These are phyloP conservation scores for Heteropelma amictum DNA, from an alignment of 2,888 invertebrate species.

Conservation along the genomic window DNA sequence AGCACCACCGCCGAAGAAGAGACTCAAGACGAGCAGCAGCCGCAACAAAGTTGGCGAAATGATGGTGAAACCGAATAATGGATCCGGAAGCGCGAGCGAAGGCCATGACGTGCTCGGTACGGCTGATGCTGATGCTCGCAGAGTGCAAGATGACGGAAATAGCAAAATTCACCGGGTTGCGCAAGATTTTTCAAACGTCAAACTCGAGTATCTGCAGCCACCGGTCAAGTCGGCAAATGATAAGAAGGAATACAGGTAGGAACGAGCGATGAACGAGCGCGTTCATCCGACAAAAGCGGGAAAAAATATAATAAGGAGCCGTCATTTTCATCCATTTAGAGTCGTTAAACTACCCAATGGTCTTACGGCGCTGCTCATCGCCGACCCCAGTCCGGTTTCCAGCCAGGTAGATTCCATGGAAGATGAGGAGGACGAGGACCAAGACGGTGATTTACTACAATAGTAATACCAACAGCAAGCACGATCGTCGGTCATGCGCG, in stretches of 20 bases:
- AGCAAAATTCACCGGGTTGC: not conserved
- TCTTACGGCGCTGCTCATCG: conserved; percentile 85
- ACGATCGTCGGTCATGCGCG: not conserved
- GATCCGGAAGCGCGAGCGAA: conserved; percentile 33
- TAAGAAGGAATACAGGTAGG: conserved; percentile 87
- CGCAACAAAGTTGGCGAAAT: no score
- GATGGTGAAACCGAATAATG: conserved; percentile 39
- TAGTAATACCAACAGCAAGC: not conserved
- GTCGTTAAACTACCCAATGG: conserved; percentile 85
- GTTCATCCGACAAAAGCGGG: not conserved
- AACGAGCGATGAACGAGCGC: not conserved
- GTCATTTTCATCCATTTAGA: conserved; percentile 74
- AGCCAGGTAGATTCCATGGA: conserved; percentile 54
- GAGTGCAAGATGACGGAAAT: no score
- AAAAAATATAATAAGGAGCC: not conserved
- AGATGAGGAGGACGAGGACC: conserved; percentile 54
- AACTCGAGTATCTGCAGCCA: conserved; percentile 72
- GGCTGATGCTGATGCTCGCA: conserved; percentile 19
- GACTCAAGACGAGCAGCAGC: conserved; percentile 58
- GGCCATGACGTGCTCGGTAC: conserved; percentile 31
- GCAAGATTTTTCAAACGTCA: conserved; percentile 37
- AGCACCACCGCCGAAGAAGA: conserved; percentile 59
- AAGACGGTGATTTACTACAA: conserved; percentile 74
- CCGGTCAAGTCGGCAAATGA: conserved; percentile 88
- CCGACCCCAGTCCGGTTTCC: conserved; percentile 79